Evolutionary conservation across 2,113 vertebrate species (phyloP), one percentile per base, ranked within the genome.

Genomic region (Rutilus rutilus): DNA sequence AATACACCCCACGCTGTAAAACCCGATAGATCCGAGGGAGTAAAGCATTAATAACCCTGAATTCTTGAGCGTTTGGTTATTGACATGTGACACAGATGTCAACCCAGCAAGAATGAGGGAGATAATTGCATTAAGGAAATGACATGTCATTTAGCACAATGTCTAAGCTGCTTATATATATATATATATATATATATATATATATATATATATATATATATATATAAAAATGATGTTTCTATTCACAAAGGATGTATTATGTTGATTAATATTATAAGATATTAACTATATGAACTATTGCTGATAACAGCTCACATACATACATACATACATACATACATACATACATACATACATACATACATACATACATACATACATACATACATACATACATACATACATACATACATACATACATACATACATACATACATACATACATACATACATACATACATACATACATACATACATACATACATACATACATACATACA

Each of bases 1-100:
- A 86, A 86, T 71, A 60, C 85, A 67, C 42, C 52, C 85, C 50
- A 39, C 21, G 57, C 76, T n/a, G 65, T 86, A 79, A 86, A 86
- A 86, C 84, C 75, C 14, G 60, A 78, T 6, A 27, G 76, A 79
- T 59, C 64, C 25, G 17, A 45, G 27, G 50, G 75, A 77, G 45
- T 78, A 45, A 69, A 54, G n/a, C 47, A 27, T 79, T 60, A 54
- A 85, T 80, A 80, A 85, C 50, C 47, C 62, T 25, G 30, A 78
- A 64, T 57, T 52, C 62, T 69, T 8, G 6, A 79, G 50, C 62
- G 2, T 52, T 82, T 45, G 33, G 45, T 82, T 33, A 19, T 50
- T 3, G 27, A 21, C 79, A 33, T 65, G 62, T 52, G 19, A 82
- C 75, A 54, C 74, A 50, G 47, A 77, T 19, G 47, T 54, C 45